Percentiles rank a stretch among this genome's conserved stretches.
Evolutionary conservation across 2,797 vertebrate species (phyloP).

Genomic region (Sebastolobus alascanus): DNA sequence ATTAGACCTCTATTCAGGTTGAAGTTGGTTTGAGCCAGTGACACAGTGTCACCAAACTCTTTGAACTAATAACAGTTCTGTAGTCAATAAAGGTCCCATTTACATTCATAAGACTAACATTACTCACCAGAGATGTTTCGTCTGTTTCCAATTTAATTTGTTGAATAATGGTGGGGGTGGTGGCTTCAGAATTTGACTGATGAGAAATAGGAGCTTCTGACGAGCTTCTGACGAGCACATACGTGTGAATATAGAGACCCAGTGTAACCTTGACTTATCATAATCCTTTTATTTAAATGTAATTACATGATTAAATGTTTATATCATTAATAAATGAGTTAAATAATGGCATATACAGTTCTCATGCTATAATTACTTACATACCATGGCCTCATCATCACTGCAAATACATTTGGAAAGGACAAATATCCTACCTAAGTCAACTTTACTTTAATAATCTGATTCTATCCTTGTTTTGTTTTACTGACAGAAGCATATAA

Average conservation of each 20-base stretch:
- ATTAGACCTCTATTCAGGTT: background rate
- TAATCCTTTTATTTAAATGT: background rate
- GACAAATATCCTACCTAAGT: background rate
- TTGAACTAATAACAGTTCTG: no score
- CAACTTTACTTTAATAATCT: background rate
- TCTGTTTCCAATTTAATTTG: background rate
- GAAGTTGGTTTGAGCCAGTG: background rate
- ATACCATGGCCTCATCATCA: background rate
- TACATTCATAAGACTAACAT: background rate
- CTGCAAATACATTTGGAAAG: background rate
- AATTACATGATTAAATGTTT: background rate
- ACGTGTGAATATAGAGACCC: background rate
- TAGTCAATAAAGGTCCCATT: background rate
- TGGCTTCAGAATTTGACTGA: background rate
- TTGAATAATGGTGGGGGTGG: background rate
- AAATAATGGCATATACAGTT: background rate
- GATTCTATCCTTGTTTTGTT: background rate
- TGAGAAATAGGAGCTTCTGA: background rate
- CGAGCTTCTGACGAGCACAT: background rate
- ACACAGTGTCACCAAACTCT: background rate
- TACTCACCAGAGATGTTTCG: background rate
- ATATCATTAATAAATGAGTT: no score
- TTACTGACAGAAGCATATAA: background rate
- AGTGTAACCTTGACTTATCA: no score
- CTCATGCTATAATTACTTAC: background rate